Percentiles rank a stretch among this genome's conserved stretches.
phyloP scores from a whole-genome alignment of 2,113 vertebrate species.

The Neolamprologus sp. region DNA sequence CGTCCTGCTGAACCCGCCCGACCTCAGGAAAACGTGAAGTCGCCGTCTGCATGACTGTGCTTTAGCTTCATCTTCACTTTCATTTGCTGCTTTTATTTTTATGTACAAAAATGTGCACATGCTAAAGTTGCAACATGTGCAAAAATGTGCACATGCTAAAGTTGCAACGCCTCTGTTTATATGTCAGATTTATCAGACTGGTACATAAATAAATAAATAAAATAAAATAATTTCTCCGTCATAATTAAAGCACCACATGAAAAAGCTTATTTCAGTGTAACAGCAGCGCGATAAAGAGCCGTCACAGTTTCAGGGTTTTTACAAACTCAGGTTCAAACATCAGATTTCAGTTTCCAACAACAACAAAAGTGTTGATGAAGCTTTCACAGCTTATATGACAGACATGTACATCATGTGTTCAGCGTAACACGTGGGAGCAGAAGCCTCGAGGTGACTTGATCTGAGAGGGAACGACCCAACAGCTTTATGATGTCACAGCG shows the following conservation, averaged over 20 bases:
- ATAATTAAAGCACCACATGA: not conserved
- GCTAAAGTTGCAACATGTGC: not conserved
- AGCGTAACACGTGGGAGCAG: not conserved
- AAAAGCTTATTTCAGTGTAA: not conserved
- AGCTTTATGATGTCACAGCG: not conserved
- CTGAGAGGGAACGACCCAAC: not conserved
- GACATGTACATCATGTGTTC: accelerated
- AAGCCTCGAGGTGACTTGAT: not conserved
- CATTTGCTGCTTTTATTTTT: accelerated
- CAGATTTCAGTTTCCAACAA: not conserved
- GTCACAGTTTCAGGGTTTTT: not conserved
- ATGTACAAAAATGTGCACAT: not conserved
- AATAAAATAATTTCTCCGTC: not conserved
- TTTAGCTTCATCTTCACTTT: accelerated
- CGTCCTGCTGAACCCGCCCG: not conserved
- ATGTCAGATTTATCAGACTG: not conserved
- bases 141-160: not conserved
- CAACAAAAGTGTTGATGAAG: not conserved
- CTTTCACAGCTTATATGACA: not conserved
- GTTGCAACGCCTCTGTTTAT: accelerated
- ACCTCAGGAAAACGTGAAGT: accelerated
- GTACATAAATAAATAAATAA: not conserved
- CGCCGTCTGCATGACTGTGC: not conserved
- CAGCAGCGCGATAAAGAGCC: not conserved
- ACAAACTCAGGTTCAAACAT: not conserved